phyloP scores from a whole-genome alignment of 2,888 invertebrate genomes.

The Ochropacha duplaris region DNA sequence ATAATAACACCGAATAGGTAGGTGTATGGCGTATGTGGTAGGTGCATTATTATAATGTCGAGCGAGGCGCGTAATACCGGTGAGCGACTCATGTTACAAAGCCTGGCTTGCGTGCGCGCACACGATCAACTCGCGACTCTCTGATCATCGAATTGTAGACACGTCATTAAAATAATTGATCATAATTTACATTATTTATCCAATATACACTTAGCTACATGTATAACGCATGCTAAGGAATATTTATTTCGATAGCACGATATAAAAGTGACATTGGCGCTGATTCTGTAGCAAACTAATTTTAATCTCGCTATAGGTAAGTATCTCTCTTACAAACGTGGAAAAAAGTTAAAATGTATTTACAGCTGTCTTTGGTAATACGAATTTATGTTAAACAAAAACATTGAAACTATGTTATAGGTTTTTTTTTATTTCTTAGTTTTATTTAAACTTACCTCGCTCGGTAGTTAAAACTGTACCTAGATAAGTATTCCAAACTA shows the following conservation, averaged over 20 bases:
- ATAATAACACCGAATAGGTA: not conserved
- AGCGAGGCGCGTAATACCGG: slow-evolving; percentile 65
- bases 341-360: too few relatives aligned
- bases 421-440: too few relatives aligned
- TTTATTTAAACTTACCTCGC: too few relatives aligned
- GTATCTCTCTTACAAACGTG: too few relatives aligned
- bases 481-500: too few relatives aligned
- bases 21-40: slow-evolving; percentile 21
- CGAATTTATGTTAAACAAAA: too few relatives aligned
- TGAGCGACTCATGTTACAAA: slow-evolving; percentile 56
- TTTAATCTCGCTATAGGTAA: too few relatives aligned
- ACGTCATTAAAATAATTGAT: slow-evolving; percentile 56
- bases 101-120: slow-evolving; percentile 26
- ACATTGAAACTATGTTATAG: too few relatives aligned
- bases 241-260: not conserved
- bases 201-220: slow-evolving; percentile 1
- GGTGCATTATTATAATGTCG: slow-evolving; percentile 49
- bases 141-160: slow-evolving; percentile 54
- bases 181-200: slow-evolving; percentile 44
- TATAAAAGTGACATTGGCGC: not conserved
- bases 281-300: too few relatives aligned
- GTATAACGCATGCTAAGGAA: not conserved
- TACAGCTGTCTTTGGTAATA: too few relatives aligned
- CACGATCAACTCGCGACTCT: slow-evolving; percentile 26
- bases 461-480: too few relatives aligned